Evolutionary conservation across 2,113 vertebrate genomes (phyloP).

Genomic region (Atractosteus spatula): DNA sequence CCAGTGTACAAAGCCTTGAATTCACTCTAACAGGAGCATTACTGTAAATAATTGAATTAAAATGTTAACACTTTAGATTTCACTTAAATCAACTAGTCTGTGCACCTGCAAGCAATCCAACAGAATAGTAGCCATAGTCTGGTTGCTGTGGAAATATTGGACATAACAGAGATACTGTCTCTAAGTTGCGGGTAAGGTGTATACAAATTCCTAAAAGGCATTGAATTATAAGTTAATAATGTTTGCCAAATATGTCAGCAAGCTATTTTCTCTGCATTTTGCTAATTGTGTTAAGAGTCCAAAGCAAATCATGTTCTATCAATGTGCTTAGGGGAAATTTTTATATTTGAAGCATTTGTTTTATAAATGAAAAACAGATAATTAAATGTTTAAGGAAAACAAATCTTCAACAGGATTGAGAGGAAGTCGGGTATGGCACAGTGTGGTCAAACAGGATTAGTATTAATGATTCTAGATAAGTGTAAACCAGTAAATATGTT

Average conservation of each 20-base stretch:
- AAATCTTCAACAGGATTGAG: conserved; percentile 51
- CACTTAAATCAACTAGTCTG: conserved; percentile 1
- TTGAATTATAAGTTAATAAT: conserved; percentile 9
- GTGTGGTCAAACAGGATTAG: conserved; percentile 65
- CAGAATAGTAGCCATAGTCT: background rate
- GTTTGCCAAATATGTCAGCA: conserved; percentile 64
- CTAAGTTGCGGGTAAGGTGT: conserved; percentile 15
- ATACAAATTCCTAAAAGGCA: conserved; percentile 12
- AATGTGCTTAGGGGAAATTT: conserved; percentile 57
- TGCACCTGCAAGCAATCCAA: background rate
- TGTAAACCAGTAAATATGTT: conserved; percentile 68
- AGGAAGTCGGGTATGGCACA: conserved; percentile 50
- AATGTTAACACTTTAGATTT: background rate
- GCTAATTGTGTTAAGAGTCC: conserved; percentile 44
- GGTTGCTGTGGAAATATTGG: conserved; percentile 1
- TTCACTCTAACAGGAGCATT: conserved; percentile 46
- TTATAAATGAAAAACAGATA: conserved; percentile 68
- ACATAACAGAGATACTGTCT: conserved; percentile 5
- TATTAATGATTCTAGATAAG: conserved; percentile 58
- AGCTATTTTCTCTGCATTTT: conserved; percentile 49
- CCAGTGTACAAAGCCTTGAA: too few relatives aligned
- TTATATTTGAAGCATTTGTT: conserved; percentile 68
- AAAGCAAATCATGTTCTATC: conserved; percentile 56
- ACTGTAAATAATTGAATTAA: conserved; percentile 66
- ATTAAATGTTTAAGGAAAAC: conserved; percentile 42